Base-by-base conservation (phyloP, 2,888 invertebrate genomes). In the Hybos culiciformis region DNA sequence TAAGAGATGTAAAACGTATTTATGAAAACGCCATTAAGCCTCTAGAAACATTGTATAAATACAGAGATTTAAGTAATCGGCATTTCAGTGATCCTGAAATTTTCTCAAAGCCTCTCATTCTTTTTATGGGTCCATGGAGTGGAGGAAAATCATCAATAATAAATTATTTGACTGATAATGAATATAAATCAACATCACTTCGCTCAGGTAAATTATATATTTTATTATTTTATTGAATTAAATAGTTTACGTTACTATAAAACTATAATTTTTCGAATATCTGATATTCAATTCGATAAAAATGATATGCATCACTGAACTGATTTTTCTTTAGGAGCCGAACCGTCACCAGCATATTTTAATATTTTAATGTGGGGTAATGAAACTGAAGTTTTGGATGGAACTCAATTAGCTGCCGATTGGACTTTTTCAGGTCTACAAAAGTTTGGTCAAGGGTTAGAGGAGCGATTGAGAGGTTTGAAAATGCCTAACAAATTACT, bases 111-210 rank as follows among this genome's bases (percentile, higher is more conserved):
- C 93, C 94, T 3, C 70, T 93, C 58, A 77, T 93, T 41, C 72
- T 94, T 5, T 88, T 93, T 58, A 87, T 93, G 84, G 94, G 94
- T 33, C 92, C 93, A 31, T 93, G 92, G 88, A 91, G 91, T 58
- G 91, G 92, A 46, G 94, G 94, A 49, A 94, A 94, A 70, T 91
- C 92, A 2, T 83, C 90, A 41, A 87, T 92, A 53, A 80, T 93
- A 49, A 94, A 94, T 67, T 93, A 94, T 67, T 71, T 94, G 50
- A 75, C 90, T 32, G 84, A 87, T 47, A 81, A 85, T 51, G 90
- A 92, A 63, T 85, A 85, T 60, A 83, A 80, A 21, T 75, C 80
- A 53, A 79, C 81, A 62, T 80, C 90, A 45, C 69, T 92, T 50
- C 77, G 87, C 70, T 88, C 91, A 63, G 92, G 92, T 90, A 70